These are phyloP conservation scores for Rhabdomys dilectus DNA, from an alignment of 2,113 vertebrate species.

Conservation along the genomic window DNA sequence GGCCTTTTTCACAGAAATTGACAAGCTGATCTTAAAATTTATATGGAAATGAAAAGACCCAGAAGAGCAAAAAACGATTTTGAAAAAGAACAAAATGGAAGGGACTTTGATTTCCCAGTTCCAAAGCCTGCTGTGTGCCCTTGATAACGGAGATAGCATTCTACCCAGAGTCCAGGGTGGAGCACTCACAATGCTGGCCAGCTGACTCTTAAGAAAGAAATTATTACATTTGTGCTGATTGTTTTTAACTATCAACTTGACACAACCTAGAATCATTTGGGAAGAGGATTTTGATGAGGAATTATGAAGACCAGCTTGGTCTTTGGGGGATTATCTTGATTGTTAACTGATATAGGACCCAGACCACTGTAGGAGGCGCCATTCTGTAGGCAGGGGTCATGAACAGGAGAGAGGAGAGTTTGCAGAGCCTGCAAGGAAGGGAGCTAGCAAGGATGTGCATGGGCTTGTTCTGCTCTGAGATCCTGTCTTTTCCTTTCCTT, in stretches of 20 bases:
- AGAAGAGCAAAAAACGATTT: constrained; percentile 49
- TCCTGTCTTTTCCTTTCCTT: background rate
- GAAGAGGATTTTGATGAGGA: background rate
- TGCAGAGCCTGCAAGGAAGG: background rate
- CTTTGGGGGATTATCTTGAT: background rate
- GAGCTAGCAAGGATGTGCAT: background rate
- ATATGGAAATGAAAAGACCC: constrained; percentile 29
- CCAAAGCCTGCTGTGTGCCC: background rate
- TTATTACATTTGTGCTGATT: too few relatives aligned
- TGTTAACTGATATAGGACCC: background rate
- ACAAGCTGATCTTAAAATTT: constrained; percentile 64
- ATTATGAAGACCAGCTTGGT: background rate
- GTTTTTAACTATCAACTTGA: background rate
- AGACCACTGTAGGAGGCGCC: too few relatives aligned
- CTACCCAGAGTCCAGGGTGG: fast-evolving
- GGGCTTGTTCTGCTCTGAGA: too few relatives aligned
- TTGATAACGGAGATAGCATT: fast-evolving
- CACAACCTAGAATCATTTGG: too few relatives aligned
- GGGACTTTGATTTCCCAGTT: background rate
- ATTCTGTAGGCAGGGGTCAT: background rate
- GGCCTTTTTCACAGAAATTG: constrained; percentile 50
- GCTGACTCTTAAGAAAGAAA: background rate
- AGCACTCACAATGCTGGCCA: background rate
- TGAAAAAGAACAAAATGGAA: background rate
- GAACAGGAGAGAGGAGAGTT: too few relatives aligned